phyloP scores from a whole-genome alignment of 2,888 invertebrate species.

The Cephus spinipes region DNA sequence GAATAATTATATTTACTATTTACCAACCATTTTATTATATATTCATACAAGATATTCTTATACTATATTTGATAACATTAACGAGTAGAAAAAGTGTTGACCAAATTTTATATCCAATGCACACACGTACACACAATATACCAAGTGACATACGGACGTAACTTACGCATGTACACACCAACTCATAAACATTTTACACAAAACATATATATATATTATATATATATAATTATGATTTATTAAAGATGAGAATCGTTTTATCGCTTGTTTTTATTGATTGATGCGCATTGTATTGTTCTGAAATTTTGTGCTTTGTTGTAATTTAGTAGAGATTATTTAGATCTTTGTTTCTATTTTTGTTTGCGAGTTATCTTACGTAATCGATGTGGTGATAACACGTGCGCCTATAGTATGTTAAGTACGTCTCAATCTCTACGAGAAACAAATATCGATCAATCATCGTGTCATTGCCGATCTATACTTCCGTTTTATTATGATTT shows the following conservation, averaged over 20 bases:
- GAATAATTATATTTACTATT: conserved; percentile 62
- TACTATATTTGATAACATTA: conserved; percentile 47
- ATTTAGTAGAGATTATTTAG: conserved; percentile 48
- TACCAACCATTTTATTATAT: conserved; percentile 49
- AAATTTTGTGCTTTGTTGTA: conserved; percentile 45
- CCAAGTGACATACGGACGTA: conserved; percentile 17
- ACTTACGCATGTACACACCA: background rate
- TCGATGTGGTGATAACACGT: background rate
- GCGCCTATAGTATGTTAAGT: background rate
- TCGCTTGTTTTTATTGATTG: conserved; percentile 41
- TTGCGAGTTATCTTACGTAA: background rate
- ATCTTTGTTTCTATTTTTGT: conserved; percentile 21
- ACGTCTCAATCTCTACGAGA: background rate
- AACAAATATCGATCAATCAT: background rate
- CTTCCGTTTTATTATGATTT: background rate
- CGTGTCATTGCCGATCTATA: background rate
- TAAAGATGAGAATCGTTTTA: conserved; percentile 32
- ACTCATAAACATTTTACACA: background rate
- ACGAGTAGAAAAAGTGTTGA: conserved; percentile 43
- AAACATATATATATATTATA: conserved; percentile 12
- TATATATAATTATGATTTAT: conserved; percentile 35
- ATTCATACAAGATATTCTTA: conserved; percentile 55
- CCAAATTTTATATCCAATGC: conserved; percentile 47
- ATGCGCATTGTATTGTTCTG: conserved; percentile 31
- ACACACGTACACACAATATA: conserved; percentile 29